Base-by-base conservation (phyloP, 2,797 vertebrate genomes). In the Lagocephalus sceleratus region DNA sequence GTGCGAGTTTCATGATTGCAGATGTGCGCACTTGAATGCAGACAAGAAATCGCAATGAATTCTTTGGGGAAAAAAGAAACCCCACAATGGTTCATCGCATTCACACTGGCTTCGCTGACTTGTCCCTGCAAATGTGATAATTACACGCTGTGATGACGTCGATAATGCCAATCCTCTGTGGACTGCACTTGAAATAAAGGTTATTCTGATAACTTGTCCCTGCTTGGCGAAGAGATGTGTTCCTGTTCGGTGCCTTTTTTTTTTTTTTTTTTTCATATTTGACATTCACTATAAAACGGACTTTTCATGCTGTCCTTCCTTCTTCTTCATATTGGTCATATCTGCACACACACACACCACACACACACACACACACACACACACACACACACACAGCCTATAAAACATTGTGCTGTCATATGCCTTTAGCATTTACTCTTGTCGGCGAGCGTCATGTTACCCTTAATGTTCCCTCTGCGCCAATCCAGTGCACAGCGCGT, bases 341-440 rank as follows among this genome's bases (percentile, higher is more conserved):
- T 39, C 41, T 66, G 47, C 17, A 32, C 20, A 8, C 46, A 16
- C 19, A 32, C 20, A 61, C 48, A 43, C 46, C 19, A 32, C 20
- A 61, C 48, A 43, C 46, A 43, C 19, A 32, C 20, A 61, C 48
- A 43, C 46, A 43, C n/a, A n/a, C 17, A 32, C 20, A 8, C 46
- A 16, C 17, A 32, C 20, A 8, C 46, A 16, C 19, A 32, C 20
- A 61, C 48, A 43, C 46, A 43, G 20, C 60, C 58, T 53, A 23
- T 59, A n/a, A 50, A 64, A 48, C 47, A 39, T 45, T 39, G 40
- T 32, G 29, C 32, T 51, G 50, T 54, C 29, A 20, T 54, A 51
- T 54, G 35, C 23, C 51, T 57, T 63, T 72, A 38, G 51, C 58
- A 20, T 80, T 73, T 75, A 45, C 60, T 56, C 70, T 39, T 2